Conservation (phyloP, 2,888 invertebrate species). For the Pandemis cinnamomeana region DNA sequence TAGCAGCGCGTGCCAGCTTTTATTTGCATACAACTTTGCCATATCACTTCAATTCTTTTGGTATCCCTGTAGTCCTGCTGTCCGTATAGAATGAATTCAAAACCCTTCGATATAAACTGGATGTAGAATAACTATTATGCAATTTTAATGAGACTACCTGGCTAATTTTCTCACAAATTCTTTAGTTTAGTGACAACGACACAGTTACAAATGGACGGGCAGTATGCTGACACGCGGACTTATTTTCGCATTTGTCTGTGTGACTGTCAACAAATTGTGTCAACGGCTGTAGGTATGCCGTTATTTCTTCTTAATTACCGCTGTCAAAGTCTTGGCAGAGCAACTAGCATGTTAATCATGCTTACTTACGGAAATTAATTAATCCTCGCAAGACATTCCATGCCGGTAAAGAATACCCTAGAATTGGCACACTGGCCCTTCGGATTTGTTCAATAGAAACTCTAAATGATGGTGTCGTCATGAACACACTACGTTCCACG, state of each 20-base stretch:
- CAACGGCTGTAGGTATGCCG: conserved; percentile 5
- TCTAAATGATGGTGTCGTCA: no score
- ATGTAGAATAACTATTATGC: no score
- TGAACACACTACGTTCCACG: no score
- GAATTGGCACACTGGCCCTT: neutral
- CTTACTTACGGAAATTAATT: conserved; percentile 27
- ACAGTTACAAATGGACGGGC: neutral
- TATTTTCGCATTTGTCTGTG: conserved; percentile 5
- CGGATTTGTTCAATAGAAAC: no score
- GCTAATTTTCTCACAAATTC: neutral
- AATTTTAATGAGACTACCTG: no score
- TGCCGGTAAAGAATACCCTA: neutral
- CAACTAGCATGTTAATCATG: conserved; percentile 25
- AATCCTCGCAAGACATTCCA: neutral
- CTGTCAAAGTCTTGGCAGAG: conserved; percentile 31
- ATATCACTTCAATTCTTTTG: no score
- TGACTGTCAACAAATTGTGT: conserved; percentile 2
- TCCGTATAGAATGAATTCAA: neutral
- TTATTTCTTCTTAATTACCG: conserved; percentile 30
- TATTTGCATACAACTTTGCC: no score
- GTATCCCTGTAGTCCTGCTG: no score
- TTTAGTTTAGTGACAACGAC: neutral
- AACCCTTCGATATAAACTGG: neutral
- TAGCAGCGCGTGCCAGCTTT: no score
- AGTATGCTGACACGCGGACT: neutral